These are phyloP conservation scores for Bucorvus abyssinicus DNA, from an alignment of 2,797 vertebrate species.

Conservation along the genomic window DNA sequence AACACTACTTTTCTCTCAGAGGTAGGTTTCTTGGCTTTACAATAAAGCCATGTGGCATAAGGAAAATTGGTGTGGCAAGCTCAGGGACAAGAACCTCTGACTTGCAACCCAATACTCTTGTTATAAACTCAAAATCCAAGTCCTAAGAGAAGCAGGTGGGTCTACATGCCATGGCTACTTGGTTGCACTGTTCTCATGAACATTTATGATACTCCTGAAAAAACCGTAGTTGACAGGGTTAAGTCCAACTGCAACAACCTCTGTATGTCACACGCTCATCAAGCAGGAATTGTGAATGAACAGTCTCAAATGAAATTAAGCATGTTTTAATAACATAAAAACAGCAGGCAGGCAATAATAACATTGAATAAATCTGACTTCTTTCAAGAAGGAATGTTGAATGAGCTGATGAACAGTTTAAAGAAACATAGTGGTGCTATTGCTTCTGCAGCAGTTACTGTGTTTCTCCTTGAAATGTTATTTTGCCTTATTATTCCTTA, in stretches of 20 bases:
- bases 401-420: not conserved
- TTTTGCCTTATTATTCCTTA: not conserved
- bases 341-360: not conserved
- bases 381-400: not conserved
- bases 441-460: not conserved
- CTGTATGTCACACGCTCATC: not conserved
- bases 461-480: not conserved
- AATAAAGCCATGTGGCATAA: rapidly evolving
- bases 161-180: not conserved
- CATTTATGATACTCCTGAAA: not conserved
- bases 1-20: not conserved
- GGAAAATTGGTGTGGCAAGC: not conserved
- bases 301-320: not conserved
- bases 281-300: not conserved
- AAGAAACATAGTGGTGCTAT: not conserved
- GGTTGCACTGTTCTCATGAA: not conserved
- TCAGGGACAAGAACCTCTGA: not conserved
- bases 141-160: not conserved
- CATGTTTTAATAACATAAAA: not conserved
- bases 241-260: not conserved
- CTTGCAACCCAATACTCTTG: not conserved
- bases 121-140: not conserved
- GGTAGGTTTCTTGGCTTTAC: not conserved
- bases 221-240: not conserved
- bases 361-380: not conserved